Base-by-base conservation (phyloP, 1,140 invertebrate genomes). In the Drosophila simulans region DNA sequence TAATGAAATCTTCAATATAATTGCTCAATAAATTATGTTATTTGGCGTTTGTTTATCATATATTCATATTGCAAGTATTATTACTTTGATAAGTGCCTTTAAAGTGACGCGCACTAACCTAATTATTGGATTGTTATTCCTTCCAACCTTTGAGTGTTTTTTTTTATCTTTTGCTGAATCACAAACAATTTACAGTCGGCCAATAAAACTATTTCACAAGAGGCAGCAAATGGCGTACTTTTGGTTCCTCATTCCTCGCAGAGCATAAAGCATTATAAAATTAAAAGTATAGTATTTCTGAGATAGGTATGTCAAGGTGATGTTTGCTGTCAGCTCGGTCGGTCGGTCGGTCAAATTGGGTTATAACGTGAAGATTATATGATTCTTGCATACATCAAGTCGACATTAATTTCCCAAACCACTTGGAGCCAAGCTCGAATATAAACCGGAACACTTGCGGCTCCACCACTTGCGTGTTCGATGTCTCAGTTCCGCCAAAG, bases 281-380 rank as follows among this genome's bases (percentile, higher is more conserved):
- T 17, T 57, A 34, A 55, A 55, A 49, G 27, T 57, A 34, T 31
- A 51, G 8, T 52, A 63, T 63, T 52, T 63, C 51, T 42, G 64
- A 71, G 68, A 49, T 74, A 74, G 84, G 76, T 83, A 88, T 88
- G 84, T 83, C 84, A 88, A 88, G 84, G 84, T 89, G 79, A 83
- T 83, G 59, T 76, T 48, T 69, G 22, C 37, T 39, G 57, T 42
- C 11, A 17, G 56, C 43, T 34, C 20, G 27, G 15, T 45, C 17
- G 27, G 46, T 27, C 59, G 20, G 45, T 8, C 48, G 7, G 42
- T 81, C 75, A 71, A 71, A 71, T 70, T 85, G 42, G 68, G 60
- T 76, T 85, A 59, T 78, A 79, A 88, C 77, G 70, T 54, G 60
- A 51, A 73, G 69, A 73, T 72, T 74, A 73, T 73, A 56, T 20